Conservation (phyloP, 1,140 invertebrate genomes). For the Chelonus insularis region DNA sequence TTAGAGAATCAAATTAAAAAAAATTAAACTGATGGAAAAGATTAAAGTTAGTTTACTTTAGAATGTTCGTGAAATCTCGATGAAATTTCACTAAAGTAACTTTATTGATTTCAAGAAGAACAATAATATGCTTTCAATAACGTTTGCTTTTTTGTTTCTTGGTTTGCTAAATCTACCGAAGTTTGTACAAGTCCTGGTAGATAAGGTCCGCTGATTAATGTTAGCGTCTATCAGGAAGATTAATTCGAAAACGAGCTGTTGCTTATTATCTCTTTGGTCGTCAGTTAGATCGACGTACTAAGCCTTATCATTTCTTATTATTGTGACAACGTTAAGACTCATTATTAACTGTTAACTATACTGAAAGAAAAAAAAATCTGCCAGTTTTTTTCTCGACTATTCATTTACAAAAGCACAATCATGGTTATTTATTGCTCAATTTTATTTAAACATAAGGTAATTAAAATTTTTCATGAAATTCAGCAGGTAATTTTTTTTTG, state of each 20-base stretch:
- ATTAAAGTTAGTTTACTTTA: too few relatives aligned
- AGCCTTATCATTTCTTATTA: not conserved
- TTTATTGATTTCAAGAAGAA: too few relatives aligned
- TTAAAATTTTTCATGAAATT: too few relatives aligned
- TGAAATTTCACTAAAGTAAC: too few relatives aligned
- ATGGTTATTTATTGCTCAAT: too few relatives aligned
- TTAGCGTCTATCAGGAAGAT: not conserved
- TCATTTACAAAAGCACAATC: not conserved
- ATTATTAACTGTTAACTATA: not conserved
- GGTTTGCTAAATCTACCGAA: not conserved
- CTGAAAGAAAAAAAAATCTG: not conserved
- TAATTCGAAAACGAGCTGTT: constrained; percentile 6
- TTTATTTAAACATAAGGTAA: too few relatives aligned
- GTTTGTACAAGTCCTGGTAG: not conserved
- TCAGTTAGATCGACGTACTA: not conserved
- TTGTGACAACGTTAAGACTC: too few relatives aligned
- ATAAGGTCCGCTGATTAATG: constrained; percentile 1
- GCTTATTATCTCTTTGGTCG: constrained; percentile 1
- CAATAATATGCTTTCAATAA: too few relatives aligned
- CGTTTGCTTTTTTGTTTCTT: not conserved
- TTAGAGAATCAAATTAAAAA: too few relatives aligned
- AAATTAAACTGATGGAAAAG: too few relatives aligned
- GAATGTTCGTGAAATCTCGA: too few relatives aligned
- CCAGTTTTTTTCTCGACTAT: not conserved
- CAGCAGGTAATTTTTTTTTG: too few relatives aligned